Evolutionary conservation across 2,113 vertebrate species (phyloP), one percentile per base, ranked within the genome.

Genomic region (Phrynocephalus versicolor): DNA sequence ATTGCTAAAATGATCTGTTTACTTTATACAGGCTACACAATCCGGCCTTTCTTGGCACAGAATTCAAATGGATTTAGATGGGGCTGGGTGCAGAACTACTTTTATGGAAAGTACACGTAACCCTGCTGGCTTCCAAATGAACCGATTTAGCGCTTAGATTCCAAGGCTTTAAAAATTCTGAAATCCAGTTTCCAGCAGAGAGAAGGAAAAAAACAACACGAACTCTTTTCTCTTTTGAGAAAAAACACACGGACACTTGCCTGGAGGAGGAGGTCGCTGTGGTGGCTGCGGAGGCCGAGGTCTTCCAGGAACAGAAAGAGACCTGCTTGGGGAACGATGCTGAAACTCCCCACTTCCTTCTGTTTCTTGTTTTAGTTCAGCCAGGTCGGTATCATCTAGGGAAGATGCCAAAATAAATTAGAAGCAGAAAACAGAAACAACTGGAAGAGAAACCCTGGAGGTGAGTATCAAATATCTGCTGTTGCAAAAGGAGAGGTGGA

Each of bases 211-310:
- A n/a, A n/a, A n/a, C n/a, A n/a, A n/a, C n/a, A n/a, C n/a, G n/a
- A n/a, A n/a, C n/a, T n/a, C n/a, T n/a, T n/a, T n/a, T n/a, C n/a
- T n/a, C 5, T 65, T 15, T 60, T 57, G 39, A 37, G 21, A 82
- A 67, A 23, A 79, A 88, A 80, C 25, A 62, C 65, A 83, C 21
- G 2, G 14, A 81, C 82, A 86, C 96, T 95, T 94, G 97, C 96
- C 96, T 90, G 97, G 97, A 85, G 95, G 97, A 51, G 96, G 96
- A 19, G 96, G 96, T 87, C 96, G 95, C 92, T 96, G 97, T 0
- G 97, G 97, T 0, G 96, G 96, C 85, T 94, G 96, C 82, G 89
- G 92, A 0, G 92, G 95, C 84, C 92, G 96, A 84, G 96, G 94
- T 88, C 94, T 90, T 37, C 64, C 86, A 67, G 97, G 96, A 45